Evolutionary conservation across 2,888 invertebrate genomes (phyloP), one percentile per base, ranked within the genome.

Genomic region (Nymphalis polychloros): DNA sequence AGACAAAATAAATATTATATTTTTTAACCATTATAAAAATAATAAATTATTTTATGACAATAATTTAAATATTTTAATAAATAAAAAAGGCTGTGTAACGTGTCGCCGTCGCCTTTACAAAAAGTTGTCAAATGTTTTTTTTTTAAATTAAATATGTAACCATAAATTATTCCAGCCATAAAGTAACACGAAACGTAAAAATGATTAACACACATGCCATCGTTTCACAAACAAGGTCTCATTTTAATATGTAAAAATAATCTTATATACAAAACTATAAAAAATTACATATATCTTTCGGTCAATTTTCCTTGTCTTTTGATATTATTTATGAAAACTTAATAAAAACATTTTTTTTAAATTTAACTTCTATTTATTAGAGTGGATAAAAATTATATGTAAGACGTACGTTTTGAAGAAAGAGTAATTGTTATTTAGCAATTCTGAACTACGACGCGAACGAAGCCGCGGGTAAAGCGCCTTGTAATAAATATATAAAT

Each of bases 201-300:
- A 62, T 64, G 27, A 59, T 60, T 60, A 59, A 23, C 31, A 63
- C 46, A 41, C 59, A 66, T 61, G 63, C 59, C 20, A 59, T 47
- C 52, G 20, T 47, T 19, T 59, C 13, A 59, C 52, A 27, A 41
- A 47, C 48, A 59, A 52, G 50, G 41, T n/a, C 27, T 27, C 41
- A 60, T 59, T 52, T 23, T 46, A 53, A 57, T 57, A 5, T 41
- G 1, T 27, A 41, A 57, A 57, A 57, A 31, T 35, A 41, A 17
- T 10, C n/a, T 35, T 57, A 57, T 41, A 35, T 57, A 41, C n/a
- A 10, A 57, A 57, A 35, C 10, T 41, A 57, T 57, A 41, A 57
- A 57, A 41, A 41, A 41, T 55, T 61, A 47, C 66, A 66, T 66
- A 55, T 48, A 48, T 67, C 59, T 57, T 50, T 57, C 59, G 63